A percentile compares a stretch with the other conserved stretches of the same genome.
phyloP scores from a whole-genome alignment of 2,113 vertebrate species.

The Gallinago jamesoni region DNA sequence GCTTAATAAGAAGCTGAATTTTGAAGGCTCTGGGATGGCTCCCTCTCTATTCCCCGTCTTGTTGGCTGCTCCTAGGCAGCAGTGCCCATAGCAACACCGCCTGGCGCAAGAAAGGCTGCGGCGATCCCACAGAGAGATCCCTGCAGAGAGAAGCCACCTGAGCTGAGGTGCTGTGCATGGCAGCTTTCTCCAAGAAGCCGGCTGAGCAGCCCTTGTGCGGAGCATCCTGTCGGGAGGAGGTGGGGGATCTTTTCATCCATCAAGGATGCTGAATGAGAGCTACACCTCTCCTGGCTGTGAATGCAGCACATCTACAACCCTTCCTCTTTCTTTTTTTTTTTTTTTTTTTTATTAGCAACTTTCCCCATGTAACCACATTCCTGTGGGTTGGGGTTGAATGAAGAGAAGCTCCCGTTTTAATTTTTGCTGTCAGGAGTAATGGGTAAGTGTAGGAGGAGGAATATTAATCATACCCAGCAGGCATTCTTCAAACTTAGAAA shows the following conservation, averaged over 20 bases:
- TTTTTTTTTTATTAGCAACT: neutral
- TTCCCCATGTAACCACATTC: slow-evolving; percentile 18
- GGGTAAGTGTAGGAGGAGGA: slow-evolving; percentile 49
- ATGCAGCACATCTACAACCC: slow-evolving; percentile 20
- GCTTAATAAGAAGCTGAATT: neutral
- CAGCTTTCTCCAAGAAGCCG: neutral
- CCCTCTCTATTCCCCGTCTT: neutral
- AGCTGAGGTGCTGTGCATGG: neutral
- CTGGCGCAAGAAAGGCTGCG: neutral
- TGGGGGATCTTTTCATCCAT: neutral
- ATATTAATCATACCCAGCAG: slow-evolving; percentile 58
- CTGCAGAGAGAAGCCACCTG: fast-evolving
- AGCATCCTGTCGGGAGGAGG: neutral
- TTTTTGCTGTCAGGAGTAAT: slow-evolving; percentile 63
- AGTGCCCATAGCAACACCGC: slow-evolving; percentile 59
- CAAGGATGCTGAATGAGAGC: slow-evolving; percentile 36
- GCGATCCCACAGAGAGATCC: neutral
- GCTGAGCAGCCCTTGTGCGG: neutral
- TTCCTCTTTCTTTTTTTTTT: neutral
- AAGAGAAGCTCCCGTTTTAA: slow-evolving; percentile 58
- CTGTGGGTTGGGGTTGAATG: slow-evolving; percentile 48
- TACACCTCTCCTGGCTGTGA: slow-evolving; percentile 14
- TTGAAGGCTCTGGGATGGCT: neutral
- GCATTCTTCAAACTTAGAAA: slow-evolving; percentile 50
- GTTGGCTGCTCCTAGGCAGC: slow-evolving; percentile 37